Percentiles rank a stretch among this genome's conserved stretches.
phyloP scores from a whole-genome alignment of 2,888 invertebrate genomes.

The Heliconius aoede region DNA sequence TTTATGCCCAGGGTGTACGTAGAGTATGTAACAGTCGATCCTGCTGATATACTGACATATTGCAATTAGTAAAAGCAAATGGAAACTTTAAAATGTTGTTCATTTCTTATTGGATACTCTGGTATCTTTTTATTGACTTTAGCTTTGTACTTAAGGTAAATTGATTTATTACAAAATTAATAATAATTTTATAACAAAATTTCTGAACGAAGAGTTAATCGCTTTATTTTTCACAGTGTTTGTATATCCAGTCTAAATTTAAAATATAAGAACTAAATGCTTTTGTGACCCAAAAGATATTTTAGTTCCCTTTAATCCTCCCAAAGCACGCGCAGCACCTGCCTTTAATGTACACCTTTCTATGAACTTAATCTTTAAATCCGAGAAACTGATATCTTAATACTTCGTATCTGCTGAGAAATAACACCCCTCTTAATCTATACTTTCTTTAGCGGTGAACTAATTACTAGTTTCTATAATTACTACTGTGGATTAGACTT shows the following conservation, averaged over 20 bases:
- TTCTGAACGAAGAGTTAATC: background rate
- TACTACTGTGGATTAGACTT: constrained; percentile 28
- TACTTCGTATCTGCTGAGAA: constrained; percentile 40
- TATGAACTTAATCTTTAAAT: constrained; percentile 10
- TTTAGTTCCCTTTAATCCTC: background rate
- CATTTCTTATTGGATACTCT: no score
- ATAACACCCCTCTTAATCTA: constrained; percentile 31
- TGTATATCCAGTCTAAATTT: background rate
- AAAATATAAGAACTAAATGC: background rate
- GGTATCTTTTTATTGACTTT: no score
- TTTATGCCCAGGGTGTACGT: constrained; percentile 33
- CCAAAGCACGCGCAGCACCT: constrained; percentile 13
- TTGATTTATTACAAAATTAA: background rate
- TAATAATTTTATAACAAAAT: background rate
- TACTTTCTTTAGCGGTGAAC: constrained; percentile 27
- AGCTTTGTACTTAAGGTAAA: background rate
- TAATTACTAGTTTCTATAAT: constrained; percentile 44
- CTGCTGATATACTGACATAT: constrained; percentile 15
- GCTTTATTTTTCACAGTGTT: background rate
- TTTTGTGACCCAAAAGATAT: background rate
- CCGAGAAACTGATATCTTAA: constrained; percentile 44
- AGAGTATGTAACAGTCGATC: constrained; percentile 10
- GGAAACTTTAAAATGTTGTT: background rate
- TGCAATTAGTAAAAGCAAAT: background rate
- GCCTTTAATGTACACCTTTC: constrained; percentile 3